These are phyloP conservation scores for Amphimallon solstitiale DNA, from an alignment of 2,888 invertebrate species.

Conservation along the genomic window DNA sequence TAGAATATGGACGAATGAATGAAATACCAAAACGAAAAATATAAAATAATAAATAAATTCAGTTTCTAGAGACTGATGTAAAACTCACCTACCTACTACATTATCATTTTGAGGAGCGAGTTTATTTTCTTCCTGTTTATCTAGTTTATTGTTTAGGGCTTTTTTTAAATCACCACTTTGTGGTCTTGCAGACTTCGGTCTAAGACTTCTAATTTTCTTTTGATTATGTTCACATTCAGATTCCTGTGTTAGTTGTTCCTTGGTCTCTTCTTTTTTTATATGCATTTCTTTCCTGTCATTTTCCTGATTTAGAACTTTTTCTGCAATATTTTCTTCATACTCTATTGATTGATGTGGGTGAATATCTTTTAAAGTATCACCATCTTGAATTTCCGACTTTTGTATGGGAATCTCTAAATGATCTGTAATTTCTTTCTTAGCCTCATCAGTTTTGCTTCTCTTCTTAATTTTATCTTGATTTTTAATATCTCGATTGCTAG, in stretches of 20 bases:
- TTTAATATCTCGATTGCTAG: slow-evolving; percentile 39
- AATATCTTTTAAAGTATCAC: background rate
- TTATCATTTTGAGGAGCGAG: background rate
- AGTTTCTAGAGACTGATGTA: too few relatives aligned
- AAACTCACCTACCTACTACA: too few relatives aligned
- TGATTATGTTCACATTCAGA: background rate
- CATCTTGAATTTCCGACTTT: slow-evolving; percentile 2
- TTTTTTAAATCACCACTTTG: slow-evolving; percentile 51
- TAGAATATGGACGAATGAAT: too few relatives aligned
- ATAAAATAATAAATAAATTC: too few relatives aligned
- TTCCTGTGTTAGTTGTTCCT: background rate
- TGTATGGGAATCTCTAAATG: background rate
- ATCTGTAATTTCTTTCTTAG: slow-evolving; percentile 17
- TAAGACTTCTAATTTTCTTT: slow-evolving; percentile 25
- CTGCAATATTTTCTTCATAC: slow-evolving; percentile 3
- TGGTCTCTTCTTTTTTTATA: background rate
- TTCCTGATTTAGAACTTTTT: slow-evolving; percentile 5
- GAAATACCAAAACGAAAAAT: too few relatives aligned
- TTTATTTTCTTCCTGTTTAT: slow-evolving; percentile 45
- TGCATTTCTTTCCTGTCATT: background rate
- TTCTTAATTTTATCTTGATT: slow-evolving; percentile 29
- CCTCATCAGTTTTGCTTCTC: slow-evolving; percentile 26
- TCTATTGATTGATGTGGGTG: background rate
- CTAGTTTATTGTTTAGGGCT: slow-evolving; percentile 35
- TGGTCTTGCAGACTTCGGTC: slow-evolving; percentile 59